Base-by-base conservation (phyloP, 2,797 vertebrate genomes). In the Aphelocoma californica region DNA sequence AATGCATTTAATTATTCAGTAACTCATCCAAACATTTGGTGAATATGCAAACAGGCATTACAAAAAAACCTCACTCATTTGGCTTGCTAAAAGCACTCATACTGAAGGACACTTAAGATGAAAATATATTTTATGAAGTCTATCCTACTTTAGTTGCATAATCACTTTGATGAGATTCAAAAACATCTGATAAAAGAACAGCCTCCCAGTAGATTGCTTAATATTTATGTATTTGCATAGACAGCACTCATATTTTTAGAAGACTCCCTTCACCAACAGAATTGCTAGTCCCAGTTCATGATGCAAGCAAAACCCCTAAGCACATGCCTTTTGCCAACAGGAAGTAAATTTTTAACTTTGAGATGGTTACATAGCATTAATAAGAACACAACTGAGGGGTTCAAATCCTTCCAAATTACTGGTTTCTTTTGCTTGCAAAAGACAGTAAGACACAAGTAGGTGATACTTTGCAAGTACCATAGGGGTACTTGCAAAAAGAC, bases 121-220 rank as follows among this genome's bases (percentile, higher is more conserved):
- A 80, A 92, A 91, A 77, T 2, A 10, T 45, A 36, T 84, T 94
- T 92, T 58, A 86, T 66, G 79, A 90, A 93, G 62, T 79, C 91
- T 82, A 34, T 24, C 51, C 80, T 79, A 88, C 42, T 91, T 94
- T n/a, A 79, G 87, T 79, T 96, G 73, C 26, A 9, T 88, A 95
- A 88, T 60, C 51, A 6, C 48, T 92, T 71, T 80, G 81, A 90
- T 44, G 57, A 81, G 71, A 86, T 69, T 77, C 31, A 95, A 88
- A 96, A 90, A 64, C 64, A 94, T 65, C 92, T 65, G 93, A 95
- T 90, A 90, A 78, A 90, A 92, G 83, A 82, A 80, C 32, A 88
- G 74, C 44, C 70, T 81, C 67, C 51, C 34, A 79, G 72, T 26
- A 65, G 82, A 79, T 51, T 70, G 62, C 82, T 92, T 84, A 88